Base-by-base conservation (phyloP, 2,797 vertebrate species). In the Basileuterus tristriatus region DNA sequence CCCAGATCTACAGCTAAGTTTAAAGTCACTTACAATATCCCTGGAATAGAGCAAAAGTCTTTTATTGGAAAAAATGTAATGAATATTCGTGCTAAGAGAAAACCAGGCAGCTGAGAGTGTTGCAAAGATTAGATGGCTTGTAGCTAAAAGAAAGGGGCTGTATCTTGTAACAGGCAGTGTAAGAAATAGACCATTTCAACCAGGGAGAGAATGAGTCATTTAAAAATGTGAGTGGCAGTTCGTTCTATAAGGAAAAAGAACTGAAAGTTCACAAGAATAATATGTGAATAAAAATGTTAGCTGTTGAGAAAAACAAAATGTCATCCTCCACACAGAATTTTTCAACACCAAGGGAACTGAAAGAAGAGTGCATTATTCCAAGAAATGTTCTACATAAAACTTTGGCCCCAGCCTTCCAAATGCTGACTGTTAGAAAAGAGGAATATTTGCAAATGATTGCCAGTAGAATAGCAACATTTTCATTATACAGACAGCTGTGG, bases 291-390 rank as follows among this genome's bases (percentile, higher is more conserved):
- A 96, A 96, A 95, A 68, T 83, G 87, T 90, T 91, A 81, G 41
- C 65, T 90, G 56, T 53, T 89, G 90, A 94, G 94, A 69, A 93
- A 96, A 95, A 93, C 87, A 97, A 94, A 96, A 96, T 90, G 22
- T 87, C 85, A 90, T 94, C 65, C 34, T 95, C 60, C 84, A 62
- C 44, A 43, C 1, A 83, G 55, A 82, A 70, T 94, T 91, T 67
- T 95, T 55, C 65, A 85, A 44, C 44, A 81, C 8, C 56, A 46
- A 43, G 58, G 65, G 63, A 95, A 85, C 46, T 8, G 4, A 80
- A 83, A 44, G 41, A 60, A 81, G 20, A 85, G 76, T 49, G 4
- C 17, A 20, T 63, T 92, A 84, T 94, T 93, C 94, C 63, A 74
- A 87, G 34, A 83, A 83, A 63, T 20, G 9, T 18, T 71, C 29